phyloP scores from a whole-genome alignment of 2,888 invertebrate genomes.

The Nycteola revayana region DNA sequence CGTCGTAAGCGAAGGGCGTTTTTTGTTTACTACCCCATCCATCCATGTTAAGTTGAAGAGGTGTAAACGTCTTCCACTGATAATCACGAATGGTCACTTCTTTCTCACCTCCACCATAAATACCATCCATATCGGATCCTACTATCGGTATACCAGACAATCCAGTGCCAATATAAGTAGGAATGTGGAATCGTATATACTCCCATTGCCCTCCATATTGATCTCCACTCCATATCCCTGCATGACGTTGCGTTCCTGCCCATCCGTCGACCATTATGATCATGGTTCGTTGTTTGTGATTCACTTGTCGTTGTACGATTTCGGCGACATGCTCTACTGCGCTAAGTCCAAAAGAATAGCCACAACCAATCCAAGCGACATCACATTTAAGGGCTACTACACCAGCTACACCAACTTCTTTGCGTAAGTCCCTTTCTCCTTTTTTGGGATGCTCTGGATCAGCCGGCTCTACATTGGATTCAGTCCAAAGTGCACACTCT shows the following conservation, averaged over 20 bases:
- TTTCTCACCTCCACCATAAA: conserved; percentile 57
- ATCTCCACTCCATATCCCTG: conserved; percentile 72
- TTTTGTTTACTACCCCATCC: conserved; percentile 68
- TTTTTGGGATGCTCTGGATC: conserved; percentile 65
- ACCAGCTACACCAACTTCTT: conserved; percentile 61
- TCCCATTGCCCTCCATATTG: conserved; percentile 74
- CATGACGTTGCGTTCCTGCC: conserved; percentile 71
- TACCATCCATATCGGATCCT: conserved; percentile 75
- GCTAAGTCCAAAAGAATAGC: conserved; percentile 67
- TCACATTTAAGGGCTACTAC: conserved; percentile 71
- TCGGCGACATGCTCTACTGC: conserved; percentile 62
- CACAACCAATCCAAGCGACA: conserved; percentile 70
- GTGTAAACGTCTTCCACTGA: conserved; percentile 75
- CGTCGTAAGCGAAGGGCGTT: conserved; percentile 64
- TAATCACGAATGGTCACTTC: conserved; percentile 66
- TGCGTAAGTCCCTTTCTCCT: conserved; percentile 66
- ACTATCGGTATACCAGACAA: conserved; percentile 68
- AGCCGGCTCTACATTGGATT: conserved; percentile 61
- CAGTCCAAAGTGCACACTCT: conserved; percentile 70
- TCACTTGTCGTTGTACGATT: conserved; percentile 50
- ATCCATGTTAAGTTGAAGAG: conserved; percentile 73
- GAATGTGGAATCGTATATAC: conserved; percentile 73
- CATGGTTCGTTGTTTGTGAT: conserved; percentile 47
- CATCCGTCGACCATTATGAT: conserved; percentile 74
- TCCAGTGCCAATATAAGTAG: conserved; percentile 68